Evolutionary conservation across 2,888 invertebrate genomes (phyloP), one percentile per base, ranked within the genome.

Genomic region (Plebejus anna): DNA sequence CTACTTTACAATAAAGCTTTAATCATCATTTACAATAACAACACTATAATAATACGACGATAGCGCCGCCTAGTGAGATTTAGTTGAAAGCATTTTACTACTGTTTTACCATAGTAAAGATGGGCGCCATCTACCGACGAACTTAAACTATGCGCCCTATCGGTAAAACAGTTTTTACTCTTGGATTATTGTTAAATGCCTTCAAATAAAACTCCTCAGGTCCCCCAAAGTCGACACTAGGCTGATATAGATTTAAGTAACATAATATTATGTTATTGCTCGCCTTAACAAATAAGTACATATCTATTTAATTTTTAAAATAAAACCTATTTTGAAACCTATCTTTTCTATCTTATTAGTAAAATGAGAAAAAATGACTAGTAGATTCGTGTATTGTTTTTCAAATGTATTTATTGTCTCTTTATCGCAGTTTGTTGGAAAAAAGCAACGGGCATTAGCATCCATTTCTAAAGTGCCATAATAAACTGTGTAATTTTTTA

Each of bases 1-100:
- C 91, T 92, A 92, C 89, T 88, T 89, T 91, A 92, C 89, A 91
- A 91, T 92, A 92, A 93, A 92, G 92, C 92, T 92, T 92, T 88
- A 87, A 92, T 91, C 90, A 92, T 91, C 90, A 91, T 91, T 90
- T 90, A 90, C 88, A 90, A 90, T 90, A 89, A 89, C 87, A 88
- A 88, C 84, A 83, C 83, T 84, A 85, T 84, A 85, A 85, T 84
- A 85, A 85, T 85, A 86, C 82, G 83, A 85, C 84, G 84, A 84
- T 84, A 85, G 85, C 83, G 81, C 81, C 85, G 89, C 86, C 85
- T 83, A 84, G 86, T 86, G 88, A 85, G 85, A 84, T 85, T 81
- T 78, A 32, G 13, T 66, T 61, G 80, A 82, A 82, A 81, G 79
- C 77, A 76, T 59, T 70, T 61, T 75, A 61, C 59, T 11, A 66